Evolutionary conservation across 2,797 vertebrate genomes (phyloP), one percentile per base, ranked within the genome.

Genomic region (Lacerta viridis): DNA sequence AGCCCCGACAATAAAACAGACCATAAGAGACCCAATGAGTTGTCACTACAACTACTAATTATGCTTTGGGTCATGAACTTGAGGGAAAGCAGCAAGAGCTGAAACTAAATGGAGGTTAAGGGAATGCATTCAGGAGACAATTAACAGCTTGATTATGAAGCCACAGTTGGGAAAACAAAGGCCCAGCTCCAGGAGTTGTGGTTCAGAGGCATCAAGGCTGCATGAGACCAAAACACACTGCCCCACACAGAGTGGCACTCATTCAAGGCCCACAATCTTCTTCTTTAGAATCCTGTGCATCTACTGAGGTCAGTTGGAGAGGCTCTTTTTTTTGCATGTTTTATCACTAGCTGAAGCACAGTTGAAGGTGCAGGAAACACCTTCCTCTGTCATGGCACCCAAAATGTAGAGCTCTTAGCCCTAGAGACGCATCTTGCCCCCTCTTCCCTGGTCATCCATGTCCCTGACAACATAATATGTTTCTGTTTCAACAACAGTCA

Each of bases 11-110:
- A 76, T 43, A 82, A 68, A 82, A 83, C 72, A 87, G 59, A 25
- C 59, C 13, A 46, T 68, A 18, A 77, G n/a, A n/a, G 55, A 76
- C 11, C 72, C 59, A 87, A 76, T 82, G 80, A 83, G 71, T 18
- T 82, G 80, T 46, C n/a, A 76, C 8, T 27, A 83, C n/a, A 25
- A 66, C 18, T 20, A 82, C 59, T 87, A 87, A 87, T 83, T 87
- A 46, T 76, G 59, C 61, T 82, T 76, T 66, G 71, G 59, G 80
- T 87, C 71, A 76, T 68, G 86, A 75, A 87, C 86, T 36, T 78
- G 43, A 86, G 41, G n/a, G 50, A 76, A 18, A 27, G 41, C 61
- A 76, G 50, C 79, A 64, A 74, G 39, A 87, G 23, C 69, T n/a
- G 59, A 61, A 87, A 46, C 13, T 33, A 74, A 46, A 66, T 27